Base-by-base conservation (phyloP, 2,113 vertebrate genomes). In the Galbula dea region DNA sequence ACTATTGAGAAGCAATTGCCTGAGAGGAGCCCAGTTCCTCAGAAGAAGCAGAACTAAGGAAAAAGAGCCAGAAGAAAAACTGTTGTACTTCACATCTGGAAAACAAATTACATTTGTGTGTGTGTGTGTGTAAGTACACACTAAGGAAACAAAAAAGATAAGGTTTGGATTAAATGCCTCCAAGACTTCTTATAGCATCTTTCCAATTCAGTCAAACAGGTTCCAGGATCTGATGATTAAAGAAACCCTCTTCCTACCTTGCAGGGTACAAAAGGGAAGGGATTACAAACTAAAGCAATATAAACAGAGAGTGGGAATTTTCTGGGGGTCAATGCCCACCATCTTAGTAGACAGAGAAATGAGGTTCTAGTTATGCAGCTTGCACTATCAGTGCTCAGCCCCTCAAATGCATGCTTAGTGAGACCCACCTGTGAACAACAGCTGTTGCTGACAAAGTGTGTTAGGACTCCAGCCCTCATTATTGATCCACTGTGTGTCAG, bases 111-210 rank as follows among this genome's bases (percentile, higher is more conserved):
- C 54, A 32, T 10, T 84, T 85, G 30, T 5, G 2, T 65, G 20
- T 57, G 11, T n/a, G n/a, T n/a, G 59, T 76, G 20, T 57, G 11
- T 82, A 67, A 83, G 54, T 88, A 73, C 41, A 65, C 49, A 72
- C 54, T 77, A 54, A 91, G 39, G 83, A 78, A 78, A 94, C 67
- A 93, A 85, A 91, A 52, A 86, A n/a, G 58, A 86, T 92, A 30
- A 62, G 7, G 23, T 79, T 91, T 79, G n/a, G 67, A 89, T 23
- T 89, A 76, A 81, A 74, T 89, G n/a, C 36, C 79, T 95, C 14
- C 55, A 94, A 89, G 76, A 51, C 39, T 71, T 51, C 19, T 72
- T 86, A 90, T 83, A 86, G 46, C 16, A 39, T 37, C 63, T 83
- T 85, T 83, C 59, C 61, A 68, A 2, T 46, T 49, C 52, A 73